phyloP scores from a whole-genome alignment of 2,113 vertebrate genomes.

The Collichthys lucidus region DNA sequence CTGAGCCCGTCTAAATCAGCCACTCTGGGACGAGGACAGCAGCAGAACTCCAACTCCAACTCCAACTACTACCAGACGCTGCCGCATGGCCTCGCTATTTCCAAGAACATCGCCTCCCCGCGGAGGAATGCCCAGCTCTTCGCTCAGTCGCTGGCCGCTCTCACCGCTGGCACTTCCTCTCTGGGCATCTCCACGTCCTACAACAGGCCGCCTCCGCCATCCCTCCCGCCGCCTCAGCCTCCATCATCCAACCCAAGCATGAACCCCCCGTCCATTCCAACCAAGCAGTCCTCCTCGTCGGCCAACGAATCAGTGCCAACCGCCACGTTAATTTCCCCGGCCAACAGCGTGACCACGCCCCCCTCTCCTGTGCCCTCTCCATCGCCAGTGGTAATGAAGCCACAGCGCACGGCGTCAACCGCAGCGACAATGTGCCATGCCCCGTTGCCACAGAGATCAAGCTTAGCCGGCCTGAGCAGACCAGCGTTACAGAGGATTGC shows the following conservation, averaged over 20 bases:
- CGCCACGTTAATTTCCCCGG: slow-evolving; percentile 79
- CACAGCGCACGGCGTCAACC: slow-evolving; percentile 60
- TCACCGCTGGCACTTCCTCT: slow-evolving; percentile 70
- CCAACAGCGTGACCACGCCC: slow-evolving; percentile 74
- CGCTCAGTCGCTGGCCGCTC: slow-evolving; percentile 81
- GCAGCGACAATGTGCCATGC: slow-evolving; percentile 76
- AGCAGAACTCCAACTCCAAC: slow-evolving; percentile 65
- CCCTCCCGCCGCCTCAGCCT: slow-evolving; percentile 71
- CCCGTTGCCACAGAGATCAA: slow-evolving; percentile 80
- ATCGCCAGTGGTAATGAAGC: slow-evolving; percentile 70
- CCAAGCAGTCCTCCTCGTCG: slow-evolving; percentile 76
- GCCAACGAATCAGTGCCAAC: slow-evolving; percentile 79
- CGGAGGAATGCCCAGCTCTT: slow-evolving; percentile 79
- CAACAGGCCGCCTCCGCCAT: slow-evolving; percentile 75
- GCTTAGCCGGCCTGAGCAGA: slow-evolving; percentile 88
- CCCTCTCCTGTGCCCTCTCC: slow-evolving; percentile 79
- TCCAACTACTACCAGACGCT: slow-evolving; percentile 80
- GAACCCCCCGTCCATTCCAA: slow-evolving; percentile 68
- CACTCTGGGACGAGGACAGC: slow-evolving; percentile 72
- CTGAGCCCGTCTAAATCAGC: slow-evolving; percentile 67
- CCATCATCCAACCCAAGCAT: slow-evolving; percentile 70
- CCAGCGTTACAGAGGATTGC: slow-evolving; percentile 91
- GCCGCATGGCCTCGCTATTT: slow-evolving; percentile 80
- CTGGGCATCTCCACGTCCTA: slow-evolving; percentile 74
- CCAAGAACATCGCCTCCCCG: slow-evolving; percentile 67